These are phyloP conservation scores for Platyscapa corneri DNA, from an alignment of 1,140 invertebrate species.

Conservation along the genomic window DNA sequence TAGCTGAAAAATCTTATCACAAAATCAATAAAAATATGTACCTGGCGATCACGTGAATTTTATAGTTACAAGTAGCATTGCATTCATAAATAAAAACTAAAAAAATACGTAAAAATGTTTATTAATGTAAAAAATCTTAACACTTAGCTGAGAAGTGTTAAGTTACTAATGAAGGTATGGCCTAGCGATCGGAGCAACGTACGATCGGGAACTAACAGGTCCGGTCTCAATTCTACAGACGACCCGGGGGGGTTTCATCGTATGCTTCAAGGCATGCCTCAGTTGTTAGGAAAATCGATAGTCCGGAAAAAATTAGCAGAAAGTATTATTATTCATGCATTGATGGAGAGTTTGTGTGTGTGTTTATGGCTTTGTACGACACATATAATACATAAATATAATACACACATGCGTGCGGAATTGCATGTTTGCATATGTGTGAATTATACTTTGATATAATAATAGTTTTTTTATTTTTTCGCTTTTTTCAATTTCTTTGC, in stretches of 20 bases:
- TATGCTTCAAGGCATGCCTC: conserved; percentile 64
- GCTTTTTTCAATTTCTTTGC: too few species aligned
- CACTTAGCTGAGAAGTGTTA: neutral
- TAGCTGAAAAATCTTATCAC: neutral
- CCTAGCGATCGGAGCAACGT: conserved; percentile 60
- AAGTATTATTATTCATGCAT: conserved; percentile 28
- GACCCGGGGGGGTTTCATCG: conserved; percentile 61
- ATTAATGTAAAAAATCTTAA: neutral
- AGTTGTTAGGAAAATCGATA: conserved; percentile 72
- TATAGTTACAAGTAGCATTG: neutral
- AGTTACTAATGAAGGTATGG: conserved; percentile 37
- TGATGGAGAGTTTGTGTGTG: neutral
- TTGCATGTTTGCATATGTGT: too few species aligned
- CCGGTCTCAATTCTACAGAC: conserved; percentile 66
- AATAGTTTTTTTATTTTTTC: too few species aligned
- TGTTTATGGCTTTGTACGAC: too few species aligned
- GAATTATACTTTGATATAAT: too few species aligned
- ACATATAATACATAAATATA: too few species aligned
- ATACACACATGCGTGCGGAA: too few species aligned
- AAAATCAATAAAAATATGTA: neutral
- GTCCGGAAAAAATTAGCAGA: conserved; percentile 68
- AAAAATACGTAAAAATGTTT: neutral
- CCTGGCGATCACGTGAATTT: neutral
- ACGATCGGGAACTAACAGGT: conserved; percentile 70
- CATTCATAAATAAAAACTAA: neutral